phyloP scores from a whole-genome alignment of 2,797 vertebrate genomes.

The Chrosomus eos region DNA sequence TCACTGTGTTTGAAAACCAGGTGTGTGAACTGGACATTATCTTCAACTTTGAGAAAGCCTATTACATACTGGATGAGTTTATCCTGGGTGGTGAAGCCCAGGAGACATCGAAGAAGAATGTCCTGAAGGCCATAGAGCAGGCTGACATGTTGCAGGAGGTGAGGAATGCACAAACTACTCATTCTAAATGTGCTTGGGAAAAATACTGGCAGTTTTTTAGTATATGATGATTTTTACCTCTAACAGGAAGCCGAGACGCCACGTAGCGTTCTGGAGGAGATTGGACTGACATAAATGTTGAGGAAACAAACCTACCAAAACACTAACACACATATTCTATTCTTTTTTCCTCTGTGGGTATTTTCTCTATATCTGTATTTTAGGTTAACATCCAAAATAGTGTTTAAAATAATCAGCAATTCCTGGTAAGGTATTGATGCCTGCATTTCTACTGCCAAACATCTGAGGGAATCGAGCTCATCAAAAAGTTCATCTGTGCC shows the following conservation, averaged over 20 bases:
- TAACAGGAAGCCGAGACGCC: slow-evolving; percentile 97
- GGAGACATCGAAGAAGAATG: slow-evolving; percentile 92
- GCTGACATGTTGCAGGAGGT: slow-evolving; percentile 91
- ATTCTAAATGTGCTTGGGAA: not conserved
- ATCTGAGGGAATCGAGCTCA: slow-evolving; percentile 3
- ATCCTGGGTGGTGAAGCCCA: slow-evolving; percentile 91
- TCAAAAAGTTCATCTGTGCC: not conserved
- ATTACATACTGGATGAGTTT: slow-evolving; percentile 93
- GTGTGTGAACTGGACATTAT: slow-evolving; percentile 93
- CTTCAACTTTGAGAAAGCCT: slow-evolving; percentile 94
- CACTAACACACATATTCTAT: slow-evolving; percentile 24
- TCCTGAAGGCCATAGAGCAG: slow-evolving; percentile 90
- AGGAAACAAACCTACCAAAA: not conserved
- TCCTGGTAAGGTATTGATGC: slow-evolving; percentile 7
- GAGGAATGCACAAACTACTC: slow-evolving; percentile 54
- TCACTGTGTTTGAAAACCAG: slow-evolving; percentile 60
- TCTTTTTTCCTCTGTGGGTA: slow-evolving; percentile 27
- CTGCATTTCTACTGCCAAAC: slow-evolving; percentile 28
- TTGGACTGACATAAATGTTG: slow-evolving; percentile 92
- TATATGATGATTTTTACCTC: slow-evolving; percentile 61
- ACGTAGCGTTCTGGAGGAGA: slow-evolving; percentile 98
- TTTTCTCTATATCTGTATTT: slow-evolving; percentile 9
- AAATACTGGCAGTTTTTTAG: not conserved
- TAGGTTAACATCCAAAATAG: not conserved
- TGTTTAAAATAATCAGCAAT: slow-evolving; percentile 15